Evolutionary conservation across 23 tunicate genomes (phyloP).

Genomic region (Aplidium turbinatum): DNA sequence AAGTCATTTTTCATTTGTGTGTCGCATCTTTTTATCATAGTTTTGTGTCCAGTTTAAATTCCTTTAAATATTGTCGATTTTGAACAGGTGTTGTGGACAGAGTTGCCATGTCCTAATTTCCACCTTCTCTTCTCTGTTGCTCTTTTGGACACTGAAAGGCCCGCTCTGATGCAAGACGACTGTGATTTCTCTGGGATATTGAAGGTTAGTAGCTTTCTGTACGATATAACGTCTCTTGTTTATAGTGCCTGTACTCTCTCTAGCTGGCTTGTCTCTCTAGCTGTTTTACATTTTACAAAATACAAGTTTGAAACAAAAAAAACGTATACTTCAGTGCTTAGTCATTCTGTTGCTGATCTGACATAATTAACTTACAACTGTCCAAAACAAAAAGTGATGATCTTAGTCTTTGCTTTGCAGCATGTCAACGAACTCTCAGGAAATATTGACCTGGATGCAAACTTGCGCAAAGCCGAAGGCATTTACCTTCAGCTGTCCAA

Average conservation of each 20-base stretch:
- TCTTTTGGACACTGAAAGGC: constrained; percentile 71
- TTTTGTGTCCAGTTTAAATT: too few species aligned
- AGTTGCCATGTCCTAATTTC: constrained; percentile 73
- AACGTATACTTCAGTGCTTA: too few species aligned
- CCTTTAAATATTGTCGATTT: not conserved
- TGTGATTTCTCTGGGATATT: constrained; percentile 84
- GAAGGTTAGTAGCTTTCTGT: constrained; percentile 28
- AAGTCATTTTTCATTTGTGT: too few species aligned
- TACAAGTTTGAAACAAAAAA: not conserved
- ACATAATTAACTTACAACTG: too few species aligned
- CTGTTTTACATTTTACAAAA: not conserved
- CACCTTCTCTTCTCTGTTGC: constrained; percentile 75
- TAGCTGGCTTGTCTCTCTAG: too few species aligned
- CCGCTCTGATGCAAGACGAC: constrained; percentile 44
- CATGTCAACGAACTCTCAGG: constrained; percentile 84
- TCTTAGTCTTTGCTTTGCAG: constrained; percentile 27
- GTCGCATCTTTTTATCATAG: too few species aligned
- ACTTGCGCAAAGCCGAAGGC: constrained; percentile 77
- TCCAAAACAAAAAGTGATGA: too few species aligned
- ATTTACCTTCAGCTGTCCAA: constrained; percentile 62
- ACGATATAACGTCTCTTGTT: not conserved
- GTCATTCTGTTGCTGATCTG: too few species aligned
- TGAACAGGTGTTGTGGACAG: constrained; percentile 76
- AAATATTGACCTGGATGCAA: constrained; percentile 56
- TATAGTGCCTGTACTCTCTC: too few species aligned